These are phyloP conservation scores for Archaeoteleia sp. DNA, from an alignment of 2,888 invertebrate species.

Conservation along the genomic window DNA sequence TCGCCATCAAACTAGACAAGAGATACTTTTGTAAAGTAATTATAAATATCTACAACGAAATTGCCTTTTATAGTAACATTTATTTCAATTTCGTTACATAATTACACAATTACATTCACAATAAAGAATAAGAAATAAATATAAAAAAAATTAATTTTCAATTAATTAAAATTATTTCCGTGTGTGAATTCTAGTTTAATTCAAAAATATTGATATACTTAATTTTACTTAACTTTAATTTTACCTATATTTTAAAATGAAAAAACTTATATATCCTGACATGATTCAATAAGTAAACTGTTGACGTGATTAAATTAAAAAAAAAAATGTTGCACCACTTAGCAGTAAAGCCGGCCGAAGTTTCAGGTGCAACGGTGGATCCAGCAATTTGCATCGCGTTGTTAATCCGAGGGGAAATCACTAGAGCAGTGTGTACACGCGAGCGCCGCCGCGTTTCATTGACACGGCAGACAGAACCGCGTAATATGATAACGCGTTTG, in stretches of 20 bases:
- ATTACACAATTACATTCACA: no score
- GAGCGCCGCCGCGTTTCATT: neutral
- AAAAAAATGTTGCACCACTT: no score
- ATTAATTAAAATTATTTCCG: neutral
- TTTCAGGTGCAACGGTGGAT: constrained; percentile 2
- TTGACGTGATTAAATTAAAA: no score
- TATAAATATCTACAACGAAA: constrained; percentile 13
- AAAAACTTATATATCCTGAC: no score
- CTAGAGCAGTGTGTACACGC: constrained; percentile 48
- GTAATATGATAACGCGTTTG: constrained; percentile 53
- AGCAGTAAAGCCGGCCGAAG: no score
- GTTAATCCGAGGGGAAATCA: constrained; percentile 67
- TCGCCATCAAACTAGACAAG: constrained; percentile 14
- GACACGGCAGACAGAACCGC: constrained; percentile 36
- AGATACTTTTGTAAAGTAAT: constrained; percentile 16
- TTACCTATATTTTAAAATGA: no score
- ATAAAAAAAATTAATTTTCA: no score
- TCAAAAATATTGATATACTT: neutral
- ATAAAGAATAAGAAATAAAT: no score
- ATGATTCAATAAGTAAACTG: no score
- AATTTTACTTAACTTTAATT: no score
- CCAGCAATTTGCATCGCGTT: constrained; percentile 58
- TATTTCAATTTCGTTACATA: no score
- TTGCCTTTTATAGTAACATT: constrained; percentile 3
- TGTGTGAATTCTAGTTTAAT: neutral